Base-by-base conservation (phyloP, 2,888 invertebrate species). In the Oligia strigilis region DNA sequence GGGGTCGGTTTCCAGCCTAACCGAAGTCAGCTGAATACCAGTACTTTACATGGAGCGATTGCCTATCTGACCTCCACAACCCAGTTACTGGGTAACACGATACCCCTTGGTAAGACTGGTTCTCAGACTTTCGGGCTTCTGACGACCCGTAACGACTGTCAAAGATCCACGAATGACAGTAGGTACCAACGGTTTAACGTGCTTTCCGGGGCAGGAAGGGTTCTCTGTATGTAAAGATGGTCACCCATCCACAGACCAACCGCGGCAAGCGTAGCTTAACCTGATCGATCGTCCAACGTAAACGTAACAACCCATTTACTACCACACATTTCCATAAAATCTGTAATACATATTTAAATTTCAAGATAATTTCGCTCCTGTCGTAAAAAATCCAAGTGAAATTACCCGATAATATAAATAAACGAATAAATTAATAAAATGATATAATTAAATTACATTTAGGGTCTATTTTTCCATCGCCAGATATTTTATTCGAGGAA, bases 401-500 rank as follows among this genome's bases (percentile, higher is more conserved):
- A 43, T 66, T 66, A 80, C 66, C 58, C 40, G 49, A 72, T 67
- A 67, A 67, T 66, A 67, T 80, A 80, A 75, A 66, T 80, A 58
- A 77, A 71, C 3, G 36, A 65, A 55, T 77, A 58, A 78, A 69
- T 78, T 13, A 55, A 49, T 40, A 19, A 73, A 72, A 64, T 46
- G 67, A 23, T 82, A 75, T 71, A 79, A 58, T 72, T 58, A 78
- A 78, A 66, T 66, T 79, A 75, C 52, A 52, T 17, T 69, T 49
- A 36, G 3, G 2, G 36, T 29, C 36, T 36, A 36, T 36, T 36
- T 36, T 36, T 36, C 36, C 36, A 36, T 36, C 36, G 36, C 3
- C 36, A 36, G 36, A 36, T 36, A 36, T 36, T 36, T 36, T 36
- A 36, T 36, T 36, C 36, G 36, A 4, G 36, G 36, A 36, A 36